Base-by-base conservation (phyloP, 2,888 invertebrate genomes). In the Cheilosia soror region DNA sequence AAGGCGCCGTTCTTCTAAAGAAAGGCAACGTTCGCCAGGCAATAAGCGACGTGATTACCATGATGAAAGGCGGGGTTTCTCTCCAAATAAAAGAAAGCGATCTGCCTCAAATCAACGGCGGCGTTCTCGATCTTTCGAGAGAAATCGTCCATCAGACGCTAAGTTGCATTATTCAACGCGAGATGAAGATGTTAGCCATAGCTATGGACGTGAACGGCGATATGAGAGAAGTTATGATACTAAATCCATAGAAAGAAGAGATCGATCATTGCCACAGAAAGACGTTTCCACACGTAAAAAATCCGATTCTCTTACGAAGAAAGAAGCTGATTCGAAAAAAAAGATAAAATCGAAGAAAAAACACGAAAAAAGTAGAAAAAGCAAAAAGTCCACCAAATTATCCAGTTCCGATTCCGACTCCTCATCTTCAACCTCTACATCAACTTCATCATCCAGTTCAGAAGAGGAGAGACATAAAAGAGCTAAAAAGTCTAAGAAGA, bases 401-500 rank as follows among this genome's bases (percentile, higher is more conserved):
- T 79, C 82, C 5, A 88, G 83, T 4, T 83, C 88, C 63, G 25
- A 55, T 11, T 40, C 79, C 4, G 79, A 71, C 31, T 84, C 82
- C 7, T 72, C 84, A n/a, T 58, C 79, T 13, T 15, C 40, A 2
- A 55, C 65, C 2, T 51, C 72, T 66, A 55, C 44, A 87, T 87
- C 7, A 71, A 80, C 63, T 5, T 87, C 89, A 6, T 76, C 77
- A 0, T 85, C 87, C 0, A 90, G 85, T 57, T 88, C 89, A 0
- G 89, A 89, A 0, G 88, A 89, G 20, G 73, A 87, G 2, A 87
- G 89, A 13, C 88, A 87, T 9, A 89, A 84, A 5, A 84, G 53
- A 29, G 5, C 55, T 0, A 83, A 63, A 20, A 90, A 89, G 44
- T 88, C 86, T 3, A 90, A 88, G 27, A 90, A 87, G 27, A 86